phyloP scores from a whole-genome alignment of 2,888 invertebrate species.

The Meta bourneti region DNA sequence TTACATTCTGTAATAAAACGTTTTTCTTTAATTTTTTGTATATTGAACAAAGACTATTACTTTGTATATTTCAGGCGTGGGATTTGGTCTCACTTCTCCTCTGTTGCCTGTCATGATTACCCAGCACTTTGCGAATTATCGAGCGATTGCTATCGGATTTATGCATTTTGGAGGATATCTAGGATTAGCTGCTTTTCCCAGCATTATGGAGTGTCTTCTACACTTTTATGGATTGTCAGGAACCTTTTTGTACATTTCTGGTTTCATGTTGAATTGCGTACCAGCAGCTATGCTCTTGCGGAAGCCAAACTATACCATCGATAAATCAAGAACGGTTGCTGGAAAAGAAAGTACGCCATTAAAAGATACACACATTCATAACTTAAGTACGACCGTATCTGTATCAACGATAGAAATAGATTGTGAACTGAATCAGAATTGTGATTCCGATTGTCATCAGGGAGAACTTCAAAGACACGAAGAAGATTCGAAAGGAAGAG shows the following conservation, averaged over 20 bases:
- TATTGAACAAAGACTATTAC: too few relatives aligned
- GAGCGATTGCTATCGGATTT: constrained; percentile 22
- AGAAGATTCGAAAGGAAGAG: too few relatives aligned
- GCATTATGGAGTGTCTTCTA: not conserved
- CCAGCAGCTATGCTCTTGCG: not conserved
- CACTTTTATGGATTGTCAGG: not conserved
- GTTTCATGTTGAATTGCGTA: not conserved
- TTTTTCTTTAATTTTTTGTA: too few relatives aligned
- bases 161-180: not conserved
- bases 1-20: too few relatives aligned
- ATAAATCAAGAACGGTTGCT: too few relatives aligned
- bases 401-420: too few relatives aligned
- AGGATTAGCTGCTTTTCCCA: not conserved
- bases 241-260: not conserved
- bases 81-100: constrained; percentile 20
- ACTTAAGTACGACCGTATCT: too few relatives aligned
- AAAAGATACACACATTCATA: too few relatives aligned
- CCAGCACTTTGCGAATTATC: not conserved
- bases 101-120: constrained; percentile 18
- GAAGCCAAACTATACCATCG: not conserved
- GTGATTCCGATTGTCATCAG: not conserved
- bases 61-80: constrained; percentile 14
- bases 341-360: too few relatives aligned
- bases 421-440: too few relatives aligned
- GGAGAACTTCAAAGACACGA: not conserved